These are phyloP conservation scores for Mesaphorura yosii DNA, from an alignment of 1,140 invertebrate species.

Conservation along the genomic window DNA sequence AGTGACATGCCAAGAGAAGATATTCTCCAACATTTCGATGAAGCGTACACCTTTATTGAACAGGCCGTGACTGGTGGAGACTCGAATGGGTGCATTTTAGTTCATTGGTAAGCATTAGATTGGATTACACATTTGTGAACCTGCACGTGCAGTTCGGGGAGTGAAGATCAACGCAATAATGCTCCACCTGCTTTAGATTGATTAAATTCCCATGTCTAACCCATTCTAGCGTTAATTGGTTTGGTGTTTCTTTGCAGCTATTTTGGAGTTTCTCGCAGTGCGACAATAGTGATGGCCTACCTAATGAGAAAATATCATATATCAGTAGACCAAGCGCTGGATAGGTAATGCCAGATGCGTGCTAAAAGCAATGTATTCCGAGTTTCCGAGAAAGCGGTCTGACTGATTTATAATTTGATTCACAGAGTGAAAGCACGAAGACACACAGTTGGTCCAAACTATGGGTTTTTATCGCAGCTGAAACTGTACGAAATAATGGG, in stretches of 20 bases:
- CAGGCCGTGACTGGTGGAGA: slow-evolving; percentile 38
- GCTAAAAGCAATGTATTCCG: background rate
- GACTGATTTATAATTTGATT: no score
- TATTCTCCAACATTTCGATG: slow-evolving; percentile 61
- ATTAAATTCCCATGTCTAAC: background rate
- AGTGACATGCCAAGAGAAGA: slow-evolving; percentile 71
- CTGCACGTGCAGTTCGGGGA: no score
- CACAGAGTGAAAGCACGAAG: slow-evolving; percentile 49
- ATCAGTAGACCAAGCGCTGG: slow-evolving; percentile 56
- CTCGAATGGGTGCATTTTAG: slow-evolving; percentile 50
- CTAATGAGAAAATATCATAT: slow-evolving; percentile 69
- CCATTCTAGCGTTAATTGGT: background rate
- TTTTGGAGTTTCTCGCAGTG: slow-evolving; percentile 59
- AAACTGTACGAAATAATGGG: slow-evolving; percentile 64
- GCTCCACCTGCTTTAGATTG: background rate
- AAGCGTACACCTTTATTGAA: slow-evolving; percentile 57
- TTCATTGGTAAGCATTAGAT: slow-evolving; percentile 57
- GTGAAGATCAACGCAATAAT: no score
- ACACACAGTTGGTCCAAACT: slow-evolving; percentile 54
- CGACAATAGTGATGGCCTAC: slow-evolving; percentile 67
- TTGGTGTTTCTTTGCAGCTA: slow-evolving; percentile 24
- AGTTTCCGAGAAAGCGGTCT: no score
- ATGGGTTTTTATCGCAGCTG: slow-evolving; percentile 61
- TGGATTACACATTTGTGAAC: no score
- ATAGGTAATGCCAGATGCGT: slow-evolving; percentile 34